phyloP scores from a whole-genome alignment of 2,888 invertebrate genomes.

The Myathropa florea region DNA sequence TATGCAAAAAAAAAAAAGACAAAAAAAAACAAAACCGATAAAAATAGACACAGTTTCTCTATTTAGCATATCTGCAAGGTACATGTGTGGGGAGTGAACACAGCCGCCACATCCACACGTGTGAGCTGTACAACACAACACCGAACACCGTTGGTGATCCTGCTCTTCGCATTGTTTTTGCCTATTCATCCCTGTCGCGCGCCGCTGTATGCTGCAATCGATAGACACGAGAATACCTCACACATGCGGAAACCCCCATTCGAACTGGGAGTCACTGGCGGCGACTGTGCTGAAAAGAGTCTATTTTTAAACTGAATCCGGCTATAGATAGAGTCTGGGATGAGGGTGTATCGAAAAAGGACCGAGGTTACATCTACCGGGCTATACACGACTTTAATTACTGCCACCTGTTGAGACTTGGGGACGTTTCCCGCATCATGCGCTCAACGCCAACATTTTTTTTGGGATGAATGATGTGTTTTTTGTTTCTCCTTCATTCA shows the following conservation, averaged over 20 bases:
- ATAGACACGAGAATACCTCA: not conserved
- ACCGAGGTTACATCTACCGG: constrained; percentile 14
- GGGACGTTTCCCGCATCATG: constrained; percentile 16
- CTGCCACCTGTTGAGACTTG: constrained; percentile 53
- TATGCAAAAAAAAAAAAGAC: not conserved
- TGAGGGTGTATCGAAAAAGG: constrained; percentile 3
- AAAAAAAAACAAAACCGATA: constrained; percentile 7
- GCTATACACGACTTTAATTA: constrained; percentile 37
- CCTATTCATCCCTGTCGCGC: not conserved
- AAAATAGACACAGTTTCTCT: constrained; percentile 18
- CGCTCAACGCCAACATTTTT: constrained; percentile 11
- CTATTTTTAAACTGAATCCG: constrained; percentile 23
- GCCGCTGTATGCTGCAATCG: not conserved
- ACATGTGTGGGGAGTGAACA: not conserved
- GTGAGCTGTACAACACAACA: not conserved
- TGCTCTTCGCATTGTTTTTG: not conserved
- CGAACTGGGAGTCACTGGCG: not conserved
- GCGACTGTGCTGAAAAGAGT: constrained; percentile 1
- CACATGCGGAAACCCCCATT: constrained; percentile 3
- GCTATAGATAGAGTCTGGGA: not conserved
- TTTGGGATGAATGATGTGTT: constrained; percentile 20
- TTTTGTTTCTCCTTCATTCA: not conserved
- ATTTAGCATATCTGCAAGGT: constrained; percentile 4
- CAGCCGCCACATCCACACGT: not conserved
- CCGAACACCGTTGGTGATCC: not conserved